Conservation (phyloP, 2,797 vertebrate species). For the Siniperca scherzeri region DNA sequence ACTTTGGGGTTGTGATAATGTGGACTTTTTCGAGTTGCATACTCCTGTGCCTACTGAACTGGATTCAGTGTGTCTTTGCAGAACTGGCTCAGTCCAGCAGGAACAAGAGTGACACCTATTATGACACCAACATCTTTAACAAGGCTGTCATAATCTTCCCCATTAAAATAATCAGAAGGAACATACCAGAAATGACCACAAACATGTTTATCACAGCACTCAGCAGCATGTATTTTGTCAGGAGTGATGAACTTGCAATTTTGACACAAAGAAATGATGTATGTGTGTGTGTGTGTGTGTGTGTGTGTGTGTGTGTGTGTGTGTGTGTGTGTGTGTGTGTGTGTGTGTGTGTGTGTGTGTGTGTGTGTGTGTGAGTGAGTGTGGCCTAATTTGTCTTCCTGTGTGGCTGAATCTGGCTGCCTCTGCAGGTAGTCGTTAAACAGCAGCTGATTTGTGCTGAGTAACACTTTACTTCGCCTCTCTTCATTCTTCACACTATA, state of each 20-base stretch:
- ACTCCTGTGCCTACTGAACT: conserved; percentile 87
- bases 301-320: neutral
- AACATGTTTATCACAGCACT: conserved; percentile 35
- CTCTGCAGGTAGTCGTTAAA: conserved; percentile 61
- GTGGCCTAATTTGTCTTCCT: conserved; percentile 46
- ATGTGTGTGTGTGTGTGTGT: neutral
- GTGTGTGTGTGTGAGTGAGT: neutral
- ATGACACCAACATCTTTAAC: conserved; percentile 18
- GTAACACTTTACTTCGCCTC: conserved; percentile 61
- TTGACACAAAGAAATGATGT: neutral
- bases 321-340: neutral
- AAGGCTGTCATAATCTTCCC: neutral
- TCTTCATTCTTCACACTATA: conserved; percentile 72
- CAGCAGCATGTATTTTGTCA: conserved; percentile 12
- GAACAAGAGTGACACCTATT: conserved; percentile 91
- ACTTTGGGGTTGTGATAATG: conserved; percentile 20
- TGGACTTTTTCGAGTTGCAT: conserved; percentile 59
- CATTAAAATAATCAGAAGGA: conserved; percentile 21
- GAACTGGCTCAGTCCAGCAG: conserved; percentile 99
- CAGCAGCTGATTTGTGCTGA: conserved; percentile 78
- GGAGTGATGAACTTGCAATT: conserved; percentile 31
- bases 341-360: neutral
- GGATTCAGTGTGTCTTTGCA: conserved; percentile 84
- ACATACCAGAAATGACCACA: neutral
- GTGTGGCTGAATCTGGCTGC: conserved; percentile 54